Conservation (phyloP, 2,888 invertebrate genomes). For the Himalopsyche anomala region DNA sequence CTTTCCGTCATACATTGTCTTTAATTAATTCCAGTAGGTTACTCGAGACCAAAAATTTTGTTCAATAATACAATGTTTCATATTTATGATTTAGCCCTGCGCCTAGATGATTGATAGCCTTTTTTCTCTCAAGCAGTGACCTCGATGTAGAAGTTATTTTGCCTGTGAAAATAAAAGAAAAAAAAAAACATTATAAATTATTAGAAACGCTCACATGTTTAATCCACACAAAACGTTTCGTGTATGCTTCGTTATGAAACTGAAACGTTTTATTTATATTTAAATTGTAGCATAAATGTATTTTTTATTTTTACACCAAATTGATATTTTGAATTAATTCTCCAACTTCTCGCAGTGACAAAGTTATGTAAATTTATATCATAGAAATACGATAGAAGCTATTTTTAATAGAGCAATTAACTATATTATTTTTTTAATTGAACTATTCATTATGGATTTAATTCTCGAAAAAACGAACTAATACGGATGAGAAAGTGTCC, state of each 20-base stretch:
- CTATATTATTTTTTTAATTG: too few species aligned
- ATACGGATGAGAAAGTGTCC: too few species aligned
- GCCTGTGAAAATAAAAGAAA: conserved; percentile 8
- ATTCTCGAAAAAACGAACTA: too few species aligned
- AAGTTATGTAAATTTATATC: too few species aligned
- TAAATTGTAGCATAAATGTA: not conserved
- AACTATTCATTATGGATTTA: too few species aligned
- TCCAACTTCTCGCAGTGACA: too few species aligned
- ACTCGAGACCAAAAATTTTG: not conserved
- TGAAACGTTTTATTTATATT: not conserved
- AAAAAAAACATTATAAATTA: not conserved
- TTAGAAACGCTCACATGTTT: not conserved
- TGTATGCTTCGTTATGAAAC: too few species aligned
- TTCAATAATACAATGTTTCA: conserved; percentile 16
- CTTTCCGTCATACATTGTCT: not conserved
- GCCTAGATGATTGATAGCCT: not conserved
- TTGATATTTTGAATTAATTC: not conserved
- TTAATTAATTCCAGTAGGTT: conserved; percentile 29
- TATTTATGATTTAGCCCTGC: not conserved
- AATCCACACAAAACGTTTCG: not conserved
- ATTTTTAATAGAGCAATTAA: too few species aligned
- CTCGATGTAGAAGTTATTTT: conserved; percentile 1
- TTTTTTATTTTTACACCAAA: not conserved
- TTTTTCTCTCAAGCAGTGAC: conserved; percentile 1
- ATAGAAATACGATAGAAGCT: too few species aligned